Conservation (phyloP, 2,888 invertebrate species). For the Nomada fucata region DNA sequence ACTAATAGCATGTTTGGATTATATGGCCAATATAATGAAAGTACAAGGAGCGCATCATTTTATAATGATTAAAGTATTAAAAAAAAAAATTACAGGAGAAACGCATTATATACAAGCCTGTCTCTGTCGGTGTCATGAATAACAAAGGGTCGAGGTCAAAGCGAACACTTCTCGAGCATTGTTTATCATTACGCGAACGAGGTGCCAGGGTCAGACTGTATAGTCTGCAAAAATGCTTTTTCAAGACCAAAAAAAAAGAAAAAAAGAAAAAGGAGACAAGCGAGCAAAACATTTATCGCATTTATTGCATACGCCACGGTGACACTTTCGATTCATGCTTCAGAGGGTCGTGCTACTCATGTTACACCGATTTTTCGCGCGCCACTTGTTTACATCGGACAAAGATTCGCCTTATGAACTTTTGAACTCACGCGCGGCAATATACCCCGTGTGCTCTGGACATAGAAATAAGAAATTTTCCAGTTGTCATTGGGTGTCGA, state of each 20-base stretch:
- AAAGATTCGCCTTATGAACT: conserved; percentile 27
- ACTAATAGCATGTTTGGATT: neutral
- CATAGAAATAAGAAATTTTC: conserved; percentile 34
- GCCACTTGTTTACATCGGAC: conserved; percentile 20
- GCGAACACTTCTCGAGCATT: conserved; percentile 30
- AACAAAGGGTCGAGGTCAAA: conserved; percentile 42
- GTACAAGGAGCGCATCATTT: neutral
- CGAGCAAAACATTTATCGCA: conserved; percentile 47
- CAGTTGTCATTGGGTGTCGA: conserved; percentile 21
- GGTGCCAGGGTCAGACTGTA: conserved; percentile 34
- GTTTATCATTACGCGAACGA: conserved; percentile 44
- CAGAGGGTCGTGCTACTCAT: neutral
- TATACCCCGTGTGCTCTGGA: neutral
- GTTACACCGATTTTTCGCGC: conserved; percentile 12
- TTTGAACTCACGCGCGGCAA: conserved; percentile 11
- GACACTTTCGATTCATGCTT: conserved; percentile 30
- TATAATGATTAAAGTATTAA: neutral
- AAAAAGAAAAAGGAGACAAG: neutral
- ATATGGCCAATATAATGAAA: neutral
- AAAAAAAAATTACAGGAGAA: neutral
- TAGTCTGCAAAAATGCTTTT: conserved; percentile 32
- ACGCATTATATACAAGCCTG: neutral
- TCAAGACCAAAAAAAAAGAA: neutral
- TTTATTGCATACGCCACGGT: conserved; percentile 8
- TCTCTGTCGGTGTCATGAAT: neutral